These are phyloP conservation scores for Xiphophorus birchmanni DNA, from an alignment of 2,797 vertebrate genomes.

Conservation along the genomic window DNA sequence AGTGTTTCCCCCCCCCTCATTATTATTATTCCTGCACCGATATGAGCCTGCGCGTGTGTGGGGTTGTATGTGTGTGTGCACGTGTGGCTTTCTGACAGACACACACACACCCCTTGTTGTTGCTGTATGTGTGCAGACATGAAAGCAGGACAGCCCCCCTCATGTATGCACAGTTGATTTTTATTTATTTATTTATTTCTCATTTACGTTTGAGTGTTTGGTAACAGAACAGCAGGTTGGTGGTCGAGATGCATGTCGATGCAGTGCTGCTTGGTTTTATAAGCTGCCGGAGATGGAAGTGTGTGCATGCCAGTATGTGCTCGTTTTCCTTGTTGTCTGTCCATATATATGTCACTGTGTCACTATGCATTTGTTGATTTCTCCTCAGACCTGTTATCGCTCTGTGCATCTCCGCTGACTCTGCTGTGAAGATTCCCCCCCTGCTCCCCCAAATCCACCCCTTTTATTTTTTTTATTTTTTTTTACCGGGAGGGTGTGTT, in stretches of 20 bases:
- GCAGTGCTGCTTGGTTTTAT: conserved; percentile 62
- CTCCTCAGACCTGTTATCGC: conserved; percentile 27
- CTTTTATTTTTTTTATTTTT: background rate
- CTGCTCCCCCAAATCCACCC: no score
- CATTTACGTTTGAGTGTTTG: conserved; percentile 42
- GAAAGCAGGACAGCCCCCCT: conserved; percentile 38
- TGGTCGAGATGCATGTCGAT: conserved; percentile 64
- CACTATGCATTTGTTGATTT: conserved; percentile 59
- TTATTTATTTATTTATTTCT: background rate
- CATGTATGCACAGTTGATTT: conserved; percentile 20
- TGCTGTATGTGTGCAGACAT: conserved; percentile 35
- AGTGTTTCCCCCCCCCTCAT: conserved; percentile 41
- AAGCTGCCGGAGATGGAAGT: conserved; percentile 52
- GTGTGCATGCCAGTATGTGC: conserved; percentile 31
- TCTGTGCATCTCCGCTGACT: conserved; percentile 15
- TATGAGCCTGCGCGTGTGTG: conserved; percentile 35
- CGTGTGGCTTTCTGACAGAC: conserved; percentile 41
- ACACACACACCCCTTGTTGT: conserved; percentile 17
- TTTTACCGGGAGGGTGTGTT: conserved; percentile 57
- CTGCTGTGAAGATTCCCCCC: conserved; percentile 22
- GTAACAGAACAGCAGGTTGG: conserved; percentile 46
- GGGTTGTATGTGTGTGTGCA: conserved; percentile 21
- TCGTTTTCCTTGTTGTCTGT: conserved; percentile 39
- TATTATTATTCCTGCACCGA: conserved; percentile 51
- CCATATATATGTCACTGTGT: conserved; percentile 75